phyloP scores from a whole-genome alignment of 2,888 invertebrate species.

The Melinaea menophilus region DNA sequence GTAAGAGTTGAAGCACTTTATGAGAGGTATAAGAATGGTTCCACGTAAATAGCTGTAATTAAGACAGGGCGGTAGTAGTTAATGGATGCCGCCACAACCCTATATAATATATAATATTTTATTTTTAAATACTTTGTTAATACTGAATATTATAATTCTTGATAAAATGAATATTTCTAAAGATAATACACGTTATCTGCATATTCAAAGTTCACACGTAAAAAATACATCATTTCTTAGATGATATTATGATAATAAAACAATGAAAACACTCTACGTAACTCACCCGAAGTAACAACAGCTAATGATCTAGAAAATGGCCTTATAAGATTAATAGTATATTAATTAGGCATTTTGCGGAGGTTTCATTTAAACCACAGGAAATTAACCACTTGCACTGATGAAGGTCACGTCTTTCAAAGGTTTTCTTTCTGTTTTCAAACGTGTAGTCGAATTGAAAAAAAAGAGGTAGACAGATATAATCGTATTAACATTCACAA shows the following conservation, averaged over 20 bases:
- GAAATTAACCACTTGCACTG: constrained; percentile 19
- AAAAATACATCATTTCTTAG: too few relatives aligned
- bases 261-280: neutral
- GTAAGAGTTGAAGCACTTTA: neutral
- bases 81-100: too few relatives aligned
- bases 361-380: neutral
- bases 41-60: constrained; percentile 11
- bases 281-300: neutral
- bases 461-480: neutral
- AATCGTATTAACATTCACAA: constrained; percentile 1
- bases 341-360: neutral
- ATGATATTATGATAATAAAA: neutral
- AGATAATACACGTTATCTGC: too few relatives aligned
- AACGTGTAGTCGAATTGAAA: neutral
- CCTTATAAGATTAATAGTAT: neutral
- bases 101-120: too few relatives aligned
- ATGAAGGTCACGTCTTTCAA: constrained; percentile 23
- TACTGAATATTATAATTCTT: too few relatives aligned
- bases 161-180: too few relatives aligned
- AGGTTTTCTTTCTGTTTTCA: neutral
- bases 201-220: too few relatives aligned
- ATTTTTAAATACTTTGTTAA: too few relatives aligned
- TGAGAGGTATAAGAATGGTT: constrained; percentile 12
- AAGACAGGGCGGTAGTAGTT: constrained; percentile 2
- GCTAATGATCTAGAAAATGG: neutral